A percentile compares a stretch with the other conserved stretches of the same genome.
Conservation (phyloP, 2,888 invertebrate species). For the Tetrapedia diversipes region DNA sequence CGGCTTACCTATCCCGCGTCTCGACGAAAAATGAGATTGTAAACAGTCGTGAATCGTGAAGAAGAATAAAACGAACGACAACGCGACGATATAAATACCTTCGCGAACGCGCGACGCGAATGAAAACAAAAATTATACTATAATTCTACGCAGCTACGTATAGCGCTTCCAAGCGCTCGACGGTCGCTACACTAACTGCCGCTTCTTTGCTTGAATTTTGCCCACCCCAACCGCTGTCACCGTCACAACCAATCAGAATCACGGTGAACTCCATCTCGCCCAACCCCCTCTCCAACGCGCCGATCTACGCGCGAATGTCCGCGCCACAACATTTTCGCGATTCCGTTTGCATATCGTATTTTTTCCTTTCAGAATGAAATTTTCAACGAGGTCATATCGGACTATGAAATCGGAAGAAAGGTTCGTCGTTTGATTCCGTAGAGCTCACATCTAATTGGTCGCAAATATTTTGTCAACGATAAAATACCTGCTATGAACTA, state of each 20-base stretch:
- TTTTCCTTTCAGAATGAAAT: background rate
- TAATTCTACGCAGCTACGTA: conserved; percentile 75
- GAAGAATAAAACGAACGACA: background rate
- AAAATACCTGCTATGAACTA: background rate
- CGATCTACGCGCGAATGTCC: conserved; percentile 3
- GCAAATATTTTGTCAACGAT: background rate
- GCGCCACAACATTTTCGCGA: background rate
- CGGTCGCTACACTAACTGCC: conserved; percentile 81
- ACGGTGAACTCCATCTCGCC: conserved; percentile 2
- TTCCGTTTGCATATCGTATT: background rate
- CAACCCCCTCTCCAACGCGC: background rate
- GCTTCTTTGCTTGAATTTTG: conserved; percentile 78
- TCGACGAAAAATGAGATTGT: conserved; percentile 1
- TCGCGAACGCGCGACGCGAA: conserved; percentile 10
- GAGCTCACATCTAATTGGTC: background rate
- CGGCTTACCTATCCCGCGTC: background rate
- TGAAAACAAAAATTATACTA: conserved; percentile 55
- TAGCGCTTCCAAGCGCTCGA: conserved; percentile 75
- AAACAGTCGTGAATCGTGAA: background rate
- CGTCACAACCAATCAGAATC: conserved; percentile 64
- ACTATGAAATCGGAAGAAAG: too few species aligned
- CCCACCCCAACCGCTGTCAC: conserved; percentile 69
- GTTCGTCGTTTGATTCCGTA: background rate
- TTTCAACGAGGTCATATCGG: background rate
- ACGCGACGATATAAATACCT: background rate